Evolutionary conservation across 2,888 invertebrate genomes (phyloP).

Genomic region (Caenorhabditis japonica): DNA sequence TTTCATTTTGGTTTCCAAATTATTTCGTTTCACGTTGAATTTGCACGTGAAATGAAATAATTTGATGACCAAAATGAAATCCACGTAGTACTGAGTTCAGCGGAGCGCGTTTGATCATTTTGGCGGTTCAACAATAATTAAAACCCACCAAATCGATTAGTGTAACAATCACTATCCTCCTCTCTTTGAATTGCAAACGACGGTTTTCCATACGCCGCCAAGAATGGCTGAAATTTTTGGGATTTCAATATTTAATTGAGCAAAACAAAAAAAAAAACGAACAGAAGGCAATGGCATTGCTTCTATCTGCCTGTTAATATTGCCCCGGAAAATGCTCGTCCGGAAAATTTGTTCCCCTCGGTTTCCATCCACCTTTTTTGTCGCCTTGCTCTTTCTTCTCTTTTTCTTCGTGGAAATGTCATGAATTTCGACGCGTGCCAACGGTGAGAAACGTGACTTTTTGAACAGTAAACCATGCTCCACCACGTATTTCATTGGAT

Average conservation of each 20-base stretch:
- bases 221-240: constrained; percentile 22
- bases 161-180: constrained; percentile 33
- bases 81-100: no score
- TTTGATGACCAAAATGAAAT: no score
- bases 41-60: no score
- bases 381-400: constrained; percentile 7
- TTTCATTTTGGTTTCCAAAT: no score
- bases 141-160: constrained; percentile 49
- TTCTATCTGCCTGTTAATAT: constrained; percentile 44
- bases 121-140: no score
- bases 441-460: constrained; percentile 33
- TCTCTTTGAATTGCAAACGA: constrained; percentile 35
- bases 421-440: constrained; percentile 42
- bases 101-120: no score
- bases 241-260: neutral
- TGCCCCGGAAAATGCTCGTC: constrained; percentile 47
- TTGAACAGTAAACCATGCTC: constrained; percentile 47
- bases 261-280: neutral
- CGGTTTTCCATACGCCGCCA: constrained; percentile 31
- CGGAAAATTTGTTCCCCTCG: constrained; percentile 13
- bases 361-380: neutral
- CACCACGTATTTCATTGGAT: constrained; percentile 53
- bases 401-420: constrained; percentile 11
- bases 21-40: no score
- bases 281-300: constrained; percentile 42